Percentiles rank a stretch among this genome's conserved stretches.
These are phyloP conservation scores for Oreochromis grahami DNA, from an alignment of 2,797 vertebrate genomes.

Conservation along the genomic window DNA sequence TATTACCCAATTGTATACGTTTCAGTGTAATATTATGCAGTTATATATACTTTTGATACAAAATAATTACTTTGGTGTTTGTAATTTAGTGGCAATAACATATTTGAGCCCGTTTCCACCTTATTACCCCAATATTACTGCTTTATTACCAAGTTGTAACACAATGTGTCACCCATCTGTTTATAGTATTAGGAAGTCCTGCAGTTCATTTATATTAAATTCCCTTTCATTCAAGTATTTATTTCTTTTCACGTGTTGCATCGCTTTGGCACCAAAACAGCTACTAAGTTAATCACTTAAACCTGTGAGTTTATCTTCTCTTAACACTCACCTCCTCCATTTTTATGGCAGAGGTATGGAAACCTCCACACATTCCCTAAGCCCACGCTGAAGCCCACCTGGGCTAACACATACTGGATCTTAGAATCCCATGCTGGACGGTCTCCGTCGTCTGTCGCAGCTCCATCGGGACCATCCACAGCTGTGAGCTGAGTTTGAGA, in stretches of 20 bases:
- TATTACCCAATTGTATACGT: neutral
- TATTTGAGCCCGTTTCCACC: neutral
- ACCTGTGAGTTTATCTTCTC: neutral
- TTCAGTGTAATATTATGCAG: neutral
- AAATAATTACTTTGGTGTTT: neutral
- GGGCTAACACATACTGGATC: slow-evolving; percentile 84
- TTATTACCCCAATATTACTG: neutral
- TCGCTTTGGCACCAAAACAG: neutral
- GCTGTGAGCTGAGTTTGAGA: slow-evolving; percentile 57
- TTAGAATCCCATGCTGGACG: slow-evolving; percentile 83
- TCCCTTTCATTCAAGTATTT: neutral
- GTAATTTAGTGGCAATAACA: neutral
- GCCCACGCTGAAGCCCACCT: slow-evolving; percentile 88
- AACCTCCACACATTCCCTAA: slow-evolving; percentile 88
- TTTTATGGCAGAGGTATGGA: slow-evolving; percentile 88
- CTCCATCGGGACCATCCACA: neutral
- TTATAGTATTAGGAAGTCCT: neutral
- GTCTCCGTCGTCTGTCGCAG: slow-evolving; percentile 11
- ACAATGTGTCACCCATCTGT: neutral
- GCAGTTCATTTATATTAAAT: neutral
- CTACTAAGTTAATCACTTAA: neutral
- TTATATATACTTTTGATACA: neutral
- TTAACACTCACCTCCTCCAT: slow-evolving; percentile 80
- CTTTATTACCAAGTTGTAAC: neutral
- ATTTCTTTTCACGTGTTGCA: neutral